phyloP scores from a whole-genome alignment of 2,113 vertebrate species.

The Siniperca knerii region DNA sequence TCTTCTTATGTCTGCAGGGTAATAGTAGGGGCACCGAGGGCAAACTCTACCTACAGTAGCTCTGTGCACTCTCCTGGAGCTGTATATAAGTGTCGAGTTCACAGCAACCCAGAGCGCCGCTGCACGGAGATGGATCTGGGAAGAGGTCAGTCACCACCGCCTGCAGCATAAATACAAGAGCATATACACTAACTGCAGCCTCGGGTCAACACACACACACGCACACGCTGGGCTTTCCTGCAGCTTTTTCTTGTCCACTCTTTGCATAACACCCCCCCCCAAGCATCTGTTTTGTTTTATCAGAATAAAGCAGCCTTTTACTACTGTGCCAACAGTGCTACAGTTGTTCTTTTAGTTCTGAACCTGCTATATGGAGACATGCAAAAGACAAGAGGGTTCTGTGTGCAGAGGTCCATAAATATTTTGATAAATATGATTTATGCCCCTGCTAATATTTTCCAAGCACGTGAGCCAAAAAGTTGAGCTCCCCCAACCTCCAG shows the following conservation, averaged over 20 bases:
- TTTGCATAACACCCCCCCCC: conserved; percentile 53
- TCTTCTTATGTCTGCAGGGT: conserved; percentile 85
- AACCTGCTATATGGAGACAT: conserved; percentile 29
- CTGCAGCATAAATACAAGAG: conserved; percentile 32
- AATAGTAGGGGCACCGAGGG: conserved; percentile 94
- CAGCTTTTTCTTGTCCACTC: conserved; percentile 37
- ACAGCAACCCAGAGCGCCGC: conserved; percentile 95
- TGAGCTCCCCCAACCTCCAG: conserved; percentile 2
- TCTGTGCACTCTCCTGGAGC: conserved; percentile 93
- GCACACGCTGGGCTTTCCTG: conserved; percentile 9
- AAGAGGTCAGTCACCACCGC: conserved; percentile 87
- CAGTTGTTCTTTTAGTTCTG: conserved; percentile 44
- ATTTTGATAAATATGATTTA: conserved; percentile 82
- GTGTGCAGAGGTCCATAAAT: conserved; percentile 67
- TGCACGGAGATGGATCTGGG: conserved; percentile 98
- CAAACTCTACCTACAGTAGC: conserved; percentile 94
- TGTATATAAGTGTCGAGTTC: conserved; percentile 95
- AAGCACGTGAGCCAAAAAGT: conserved; percentile 72
- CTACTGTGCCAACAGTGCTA: conserved; percentile 40
- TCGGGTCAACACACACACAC: conserved; percentile 4
- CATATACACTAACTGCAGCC: background rate
- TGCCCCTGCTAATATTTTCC: conserved; percentile 84
- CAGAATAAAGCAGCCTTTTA: conserved; percentile 66
- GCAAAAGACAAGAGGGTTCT: conserved; percentile 58
- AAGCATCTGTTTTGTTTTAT: conserved; percentile 79